Evolutionary conservation across 2,113 vertebrate species (phyloP).

Genomic region (Pollachius pollachius): DNA sequence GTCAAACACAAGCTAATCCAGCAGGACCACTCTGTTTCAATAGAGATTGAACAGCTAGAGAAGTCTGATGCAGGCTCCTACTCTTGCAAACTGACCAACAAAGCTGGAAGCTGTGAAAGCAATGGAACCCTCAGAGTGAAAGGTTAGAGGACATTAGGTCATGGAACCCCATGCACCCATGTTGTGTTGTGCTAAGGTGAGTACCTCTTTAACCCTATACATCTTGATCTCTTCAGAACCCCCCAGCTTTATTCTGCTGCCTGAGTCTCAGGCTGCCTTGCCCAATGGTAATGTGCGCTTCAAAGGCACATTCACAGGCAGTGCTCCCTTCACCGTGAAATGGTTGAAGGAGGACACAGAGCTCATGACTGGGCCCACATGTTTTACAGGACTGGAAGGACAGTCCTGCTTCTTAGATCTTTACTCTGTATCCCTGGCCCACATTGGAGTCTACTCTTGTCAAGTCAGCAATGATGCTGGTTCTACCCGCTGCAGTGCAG

Average conservation of each 20-base stretch:
- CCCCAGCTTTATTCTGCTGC: conserved; percentile 88
- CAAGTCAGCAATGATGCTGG: conserved; percentile 96
- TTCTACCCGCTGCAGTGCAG: conserved; percentile 86
- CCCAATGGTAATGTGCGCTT: conserved; percentile 89
- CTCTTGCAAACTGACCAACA: conserved; percentile 86
- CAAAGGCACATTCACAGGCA: conserved; percentile 89
- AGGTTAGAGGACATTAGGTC: conserved; percentile 78
- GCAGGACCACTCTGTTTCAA: conserved; percentile 83
- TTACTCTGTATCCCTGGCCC: conserved; percentile 83
- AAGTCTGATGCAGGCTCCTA: conserved; percentile 86
- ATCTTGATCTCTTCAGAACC: conserved; percentile 78
- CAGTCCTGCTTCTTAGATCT: conserved; percentile 90
- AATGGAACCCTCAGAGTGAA: conserved; percentile 86
- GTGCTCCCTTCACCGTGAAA: conserved; percentile 88
- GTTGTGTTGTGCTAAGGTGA: conserved; percentile 26
- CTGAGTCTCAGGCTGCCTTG: conserved; percentile 82
- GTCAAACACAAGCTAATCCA: conserved; percentile 88
- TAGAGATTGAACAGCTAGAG: conserved; percentile 87
- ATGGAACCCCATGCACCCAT: conserved; percentile 8
- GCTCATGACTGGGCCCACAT: conserved; percentile 86
- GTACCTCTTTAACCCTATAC: conserved; percentile 49
- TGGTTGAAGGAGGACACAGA: conserved; percentile 96
- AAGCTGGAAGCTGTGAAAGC: conserved; percentile 86
- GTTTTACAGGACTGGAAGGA: conserved; percentile 89
- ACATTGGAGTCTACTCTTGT: conserved; percentile 89